Evolutionary conservation across 2,113 vertebrate species (phyloP), one percentile per base, ranked within the genome.

Genomic region (Sinocyclocheilus grahami): DNA sequence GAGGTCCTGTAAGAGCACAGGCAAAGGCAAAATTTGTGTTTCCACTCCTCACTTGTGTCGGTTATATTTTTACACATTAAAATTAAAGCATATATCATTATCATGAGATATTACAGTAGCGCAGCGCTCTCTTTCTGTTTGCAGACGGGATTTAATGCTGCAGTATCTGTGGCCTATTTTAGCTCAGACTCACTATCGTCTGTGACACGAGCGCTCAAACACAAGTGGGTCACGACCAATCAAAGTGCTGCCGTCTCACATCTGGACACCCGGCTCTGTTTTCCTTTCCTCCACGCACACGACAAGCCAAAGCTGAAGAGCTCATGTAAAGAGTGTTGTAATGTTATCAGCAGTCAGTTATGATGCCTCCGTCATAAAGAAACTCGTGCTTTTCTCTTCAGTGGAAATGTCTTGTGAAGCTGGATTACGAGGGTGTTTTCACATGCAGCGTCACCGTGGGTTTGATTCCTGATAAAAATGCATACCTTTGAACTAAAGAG

Each of bases 151-250:
- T 86, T 77, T 85, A 85, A n/a, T 11, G 7, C 10, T 22, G 42
- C 58, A 33, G 83, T 75, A 87, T 90, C 91, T 93, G 90, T 95
- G 91, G 89, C 92, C 91, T 92, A 90, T 91, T 94, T 93, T 84
- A 87, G 89, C 82, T 89, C 82, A 20, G 84, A 62, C 88, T 89
- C 89, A 72, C 84, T 84, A 87, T 91, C 86, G 58, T 62, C 58
- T 62, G 58, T 12, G 37, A 74, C 69, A 42, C 69, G 5, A 22
- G 69, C 69, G 37, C 71, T 74, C 37, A 74, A 85, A 90, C 53
- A 87, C 90, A 95, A 93, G 92, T 89, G 91, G 94, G 93, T 95
- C 93, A 94, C 89, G 87, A 89, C 82, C 46, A 53, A 37, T 51
- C 80, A 12, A 87, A 92, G 91, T 91, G 87, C 89, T 88, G 89